Conservation (phyloP, 1,140 invertebrate species). For the Orchestia grillus region DNA sequence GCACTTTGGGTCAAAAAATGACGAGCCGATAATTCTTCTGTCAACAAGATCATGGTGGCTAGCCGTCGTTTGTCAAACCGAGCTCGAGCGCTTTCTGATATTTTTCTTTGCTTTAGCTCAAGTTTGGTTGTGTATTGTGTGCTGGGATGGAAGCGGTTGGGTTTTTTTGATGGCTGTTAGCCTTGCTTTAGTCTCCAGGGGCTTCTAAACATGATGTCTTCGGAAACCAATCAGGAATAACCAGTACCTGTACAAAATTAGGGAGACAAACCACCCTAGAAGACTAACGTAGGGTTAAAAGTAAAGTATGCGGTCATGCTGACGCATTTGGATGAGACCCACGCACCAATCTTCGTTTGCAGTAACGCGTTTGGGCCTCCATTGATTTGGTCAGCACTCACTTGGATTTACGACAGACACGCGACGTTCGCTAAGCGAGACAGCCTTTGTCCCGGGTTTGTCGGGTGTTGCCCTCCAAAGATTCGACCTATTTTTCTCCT, state of each 20-base stretch:
- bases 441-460: background rate
- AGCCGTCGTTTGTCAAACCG: background rate
- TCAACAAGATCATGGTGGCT: background rate
- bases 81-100: background rate
- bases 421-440: background rate
- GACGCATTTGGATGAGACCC: background rate
- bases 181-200: too few relatives aligned
- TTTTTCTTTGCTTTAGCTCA: background rate
- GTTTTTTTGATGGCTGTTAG: too few relatives aligned
- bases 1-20: background rate
- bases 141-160: too few relatives aligned
- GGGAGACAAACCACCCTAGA: too few relatives aligned
- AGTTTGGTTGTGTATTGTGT: background rate
- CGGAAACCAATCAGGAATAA: too few relatives aligned
- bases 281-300: too few relatives aligned
- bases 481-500: background rate
- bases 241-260: too few relatives aligned
- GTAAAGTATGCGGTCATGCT: background rate
- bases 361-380: constrained; percentile 13
- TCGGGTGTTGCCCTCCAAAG: background rate
- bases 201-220: too few relatives aligned
- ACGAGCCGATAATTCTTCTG: background rate
- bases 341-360: constrained; percentile 39
- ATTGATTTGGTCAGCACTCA: constrained; percentile 20
- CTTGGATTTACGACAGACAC: background rate